Evolutionary conservation across 2,113 vertebrate genomes (phyloP).

Genomic region (Diadophis punctatus): DNA sequence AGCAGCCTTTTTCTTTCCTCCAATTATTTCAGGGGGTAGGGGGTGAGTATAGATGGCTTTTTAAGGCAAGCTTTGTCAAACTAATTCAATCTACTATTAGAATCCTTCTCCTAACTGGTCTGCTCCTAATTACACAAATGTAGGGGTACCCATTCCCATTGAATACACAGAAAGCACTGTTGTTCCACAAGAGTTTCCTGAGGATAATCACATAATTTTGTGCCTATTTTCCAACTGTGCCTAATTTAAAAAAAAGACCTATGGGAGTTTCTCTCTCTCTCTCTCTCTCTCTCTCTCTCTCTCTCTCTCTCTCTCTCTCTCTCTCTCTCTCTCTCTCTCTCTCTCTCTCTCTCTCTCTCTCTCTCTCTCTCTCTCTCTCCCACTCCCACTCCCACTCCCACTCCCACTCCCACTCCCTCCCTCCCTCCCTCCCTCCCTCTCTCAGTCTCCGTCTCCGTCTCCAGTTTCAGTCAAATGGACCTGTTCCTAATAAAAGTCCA

Average conservation of each 20-base stretch:
- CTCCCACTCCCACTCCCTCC: no score
- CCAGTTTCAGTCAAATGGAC: no score
- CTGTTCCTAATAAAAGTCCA: no score
- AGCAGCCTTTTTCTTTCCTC: background rate
- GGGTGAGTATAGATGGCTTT: conserved; percentile 19
- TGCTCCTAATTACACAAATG: conserved; percentile 5
- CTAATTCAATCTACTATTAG: conserved; percentile 1
- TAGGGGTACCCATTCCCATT: background rate
- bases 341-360: no score
- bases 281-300: no score
- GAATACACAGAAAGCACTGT: background rate
- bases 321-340: no score
- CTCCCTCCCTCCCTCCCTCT: no score
- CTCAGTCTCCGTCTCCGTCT: no score
- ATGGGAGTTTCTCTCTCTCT: background rate
- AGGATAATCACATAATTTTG: background rate
- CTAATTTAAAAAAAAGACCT: background rate
- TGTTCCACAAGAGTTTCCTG: background rate
- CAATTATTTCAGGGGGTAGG: background rate
- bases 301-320: no score
- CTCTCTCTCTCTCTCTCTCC: no score
- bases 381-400: no score
- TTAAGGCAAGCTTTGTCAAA: conserved; percentile 23
- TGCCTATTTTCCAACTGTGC: background rate
- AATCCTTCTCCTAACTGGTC: conserved; percentile 23